A percentile compares a stretch with the other conserved stretches of the same genome.
Evolutionary conservation across 1,140 invertebrate genomes (phyloP).

Genomic region (Papilio xuthus): DNA sequence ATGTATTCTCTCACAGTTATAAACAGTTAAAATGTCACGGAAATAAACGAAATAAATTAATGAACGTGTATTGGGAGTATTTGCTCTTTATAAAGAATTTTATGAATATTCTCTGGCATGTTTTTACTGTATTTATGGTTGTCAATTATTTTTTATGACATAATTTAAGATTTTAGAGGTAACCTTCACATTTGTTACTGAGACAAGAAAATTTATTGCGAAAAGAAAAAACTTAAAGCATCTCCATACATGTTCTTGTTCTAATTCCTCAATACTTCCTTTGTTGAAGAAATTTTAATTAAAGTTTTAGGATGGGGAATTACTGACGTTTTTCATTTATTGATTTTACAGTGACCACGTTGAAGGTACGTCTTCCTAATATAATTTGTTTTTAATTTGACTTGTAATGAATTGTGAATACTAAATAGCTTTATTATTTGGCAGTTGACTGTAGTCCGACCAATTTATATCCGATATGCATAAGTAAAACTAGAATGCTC

Average conservation of each 20-base stretch:
- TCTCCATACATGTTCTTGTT: neutral
- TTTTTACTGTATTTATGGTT: neutral
- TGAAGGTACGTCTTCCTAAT: neutral
- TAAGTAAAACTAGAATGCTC: too few relatives aligned
- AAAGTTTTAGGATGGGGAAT: conserved; percentile 10
- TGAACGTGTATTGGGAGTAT: neutral
- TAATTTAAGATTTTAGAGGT: too few relatives aligned
- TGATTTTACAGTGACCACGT: neutral
- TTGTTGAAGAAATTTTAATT: conserved; percentile 21
- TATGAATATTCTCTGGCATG: neutral
- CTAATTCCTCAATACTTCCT: neutral
- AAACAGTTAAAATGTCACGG: conserved; percentile 11
- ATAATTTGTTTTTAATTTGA: neutral
- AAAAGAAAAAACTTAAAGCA: neutral
- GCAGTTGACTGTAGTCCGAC: too few relatives aligned
- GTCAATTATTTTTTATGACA: neutral
- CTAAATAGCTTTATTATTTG: too few relatives aligned
- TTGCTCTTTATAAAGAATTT: neutral
- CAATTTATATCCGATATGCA: too few relatives aligned
- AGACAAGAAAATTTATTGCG: neutral
- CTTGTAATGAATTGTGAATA: neutral
- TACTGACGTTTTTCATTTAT: conserved; percentile 18
- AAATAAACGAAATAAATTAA: conserved; percentile 2
- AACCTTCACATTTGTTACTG: too few relatives aligned
- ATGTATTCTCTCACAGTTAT: neutral